Base-by-base conservation (phyloP, 2,797 vertebrate species). In the Poecile montanus region DNA sequence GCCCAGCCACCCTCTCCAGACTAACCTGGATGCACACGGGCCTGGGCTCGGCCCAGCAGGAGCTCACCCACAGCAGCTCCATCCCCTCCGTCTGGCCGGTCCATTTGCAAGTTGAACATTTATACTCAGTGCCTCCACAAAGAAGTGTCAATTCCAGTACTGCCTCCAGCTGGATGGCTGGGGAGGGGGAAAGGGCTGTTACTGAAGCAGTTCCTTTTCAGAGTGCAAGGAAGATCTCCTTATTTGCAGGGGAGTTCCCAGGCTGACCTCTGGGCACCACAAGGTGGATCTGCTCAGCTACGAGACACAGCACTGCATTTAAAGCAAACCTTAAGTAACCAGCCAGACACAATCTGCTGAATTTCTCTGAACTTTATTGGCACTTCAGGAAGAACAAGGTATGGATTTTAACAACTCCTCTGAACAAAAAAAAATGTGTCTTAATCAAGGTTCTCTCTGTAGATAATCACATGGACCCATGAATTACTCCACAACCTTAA, bases 291-390 rank as follows among this genome's bases (percentile, higher is more conserved):
- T 54, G 30, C 17, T 63, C 11, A 66, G 58, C 50, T 32, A 2
- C 0, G 2, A 83, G 40, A 67, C 34, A 65, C 44, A 53, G 38
- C 74, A 22, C 19, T 3, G 44, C 22, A 51, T 44, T 51, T 32
- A 29, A 61, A 94, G 79, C 23, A 91, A 86, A 65, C 16, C 63
- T 73, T 21, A 47, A 96, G 56, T 51, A 93, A 97, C 88, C 61
- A 96, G 61, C 17, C 94, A 96, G 78, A 96, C 96, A 94, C 45
- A 89, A 88, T 40, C 51, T 86, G 70, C 54, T 96, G 87, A 94
- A 85, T 97, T 95, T 97, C 94, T 96, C 95, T 97, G 95, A 97
- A 97, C 90, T 98, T 98, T 98, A 98, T 98, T 98, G 98, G 98
- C 97, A 98, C 97, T 97, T 97, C 90, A 97, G 91, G 94, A 97